phyloP scores from a whole-genome alignment of 1,140 invertebrate genomes.

The Drosophila arizonae region DNA sequence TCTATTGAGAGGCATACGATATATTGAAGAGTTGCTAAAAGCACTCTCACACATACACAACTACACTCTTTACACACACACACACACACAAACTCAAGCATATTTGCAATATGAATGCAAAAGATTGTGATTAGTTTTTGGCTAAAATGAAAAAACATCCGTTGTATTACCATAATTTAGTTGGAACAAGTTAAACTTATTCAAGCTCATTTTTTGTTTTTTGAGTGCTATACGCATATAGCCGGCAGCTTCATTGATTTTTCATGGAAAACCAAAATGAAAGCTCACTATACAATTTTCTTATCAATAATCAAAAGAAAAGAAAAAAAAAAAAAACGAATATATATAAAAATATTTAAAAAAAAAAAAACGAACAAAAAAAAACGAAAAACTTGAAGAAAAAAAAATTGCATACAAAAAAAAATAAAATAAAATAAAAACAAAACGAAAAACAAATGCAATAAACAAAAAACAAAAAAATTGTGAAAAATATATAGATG shows the following conservation, averaged over 20 bases:
- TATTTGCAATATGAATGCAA: constrained; percentile 43
- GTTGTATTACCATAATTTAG: constrained; percentile 67
- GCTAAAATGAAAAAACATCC: constrained; percentile 31
- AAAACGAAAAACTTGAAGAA: constrained; percentile 51
- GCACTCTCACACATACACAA: constrained; percentile 18
- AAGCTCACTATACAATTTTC: constrained; percentile 47
- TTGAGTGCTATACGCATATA: constrained; percentile 35
- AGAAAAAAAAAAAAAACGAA: constrained; percentile 44
- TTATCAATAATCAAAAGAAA: constrained; percentile 40
- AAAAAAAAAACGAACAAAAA: constrained; percentile 49
- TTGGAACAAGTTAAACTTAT: constrained; percentile 68
- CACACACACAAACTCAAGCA: constrained; percentile 38
- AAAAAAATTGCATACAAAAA: constrained; percentile 57
- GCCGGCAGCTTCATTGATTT: constrained; percentile 71
- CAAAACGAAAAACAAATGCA: constrained; percentile 56
- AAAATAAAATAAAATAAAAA: constrained; percentile 30
- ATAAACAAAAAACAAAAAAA: constrained; percentile 33
- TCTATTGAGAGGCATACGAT: constrained; percentile 34
- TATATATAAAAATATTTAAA: constrained; percentile 36
- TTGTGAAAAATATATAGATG: constrained; percentile 54
- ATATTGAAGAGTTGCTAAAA: constrained; percentile 19
- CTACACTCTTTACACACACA: constrained; percentile 25
- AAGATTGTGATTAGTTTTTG: constrained; percentile 71
- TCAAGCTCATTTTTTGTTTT: constrained; percentile 55
- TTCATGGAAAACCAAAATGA: constrained; percentile 69